Evolutionary conservation across 2,113 vertebrate genomes (phyloP).

Genomic region (Suncus etruscus): DNA sequence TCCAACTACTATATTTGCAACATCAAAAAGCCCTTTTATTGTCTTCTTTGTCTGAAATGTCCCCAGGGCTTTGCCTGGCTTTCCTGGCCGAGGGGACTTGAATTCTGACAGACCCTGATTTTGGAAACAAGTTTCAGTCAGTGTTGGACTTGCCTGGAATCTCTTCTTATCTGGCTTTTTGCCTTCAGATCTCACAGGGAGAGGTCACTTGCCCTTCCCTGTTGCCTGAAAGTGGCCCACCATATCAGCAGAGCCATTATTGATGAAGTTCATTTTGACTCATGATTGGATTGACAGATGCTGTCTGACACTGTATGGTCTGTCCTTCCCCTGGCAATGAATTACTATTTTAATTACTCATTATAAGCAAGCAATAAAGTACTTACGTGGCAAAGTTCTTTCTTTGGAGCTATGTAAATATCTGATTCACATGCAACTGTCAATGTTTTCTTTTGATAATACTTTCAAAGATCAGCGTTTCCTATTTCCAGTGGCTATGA

Average conservation of each 20-base stretch:
- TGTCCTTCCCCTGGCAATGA: not conserved
- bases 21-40: not conserved
- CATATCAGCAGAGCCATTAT: not conserved
- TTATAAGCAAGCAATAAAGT: not conserved
- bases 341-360: not conserved
- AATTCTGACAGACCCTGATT: not conserved
- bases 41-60: not conserved
- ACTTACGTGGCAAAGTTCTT: no score
- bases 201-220: not conserved
- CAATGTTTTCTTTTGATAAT: not conserved
- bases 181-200: not conserved
- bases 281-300: not conserved
- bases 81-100: not conserved
- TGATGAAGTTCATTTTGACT: not conserved
- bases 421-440: not conserved
- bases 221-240: rapidly evolving
- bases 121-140: not conserved
- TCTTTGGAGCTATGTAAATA: not conserved
- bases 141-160: not conserved
- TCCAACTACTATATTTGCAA: no score
- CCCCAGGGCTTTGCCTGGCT: not conserved
- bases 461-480: not conserved
- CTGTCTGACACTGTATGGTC: not conserved
- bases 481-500: not conserved
- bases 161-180: not conserved